Percentiles rank a stretch among this genome's conserved stretches.
phyloP scores from a whole-genome alignment of 2,888 invertebrate species.

The Bruchidius siliquastri region DNA sequence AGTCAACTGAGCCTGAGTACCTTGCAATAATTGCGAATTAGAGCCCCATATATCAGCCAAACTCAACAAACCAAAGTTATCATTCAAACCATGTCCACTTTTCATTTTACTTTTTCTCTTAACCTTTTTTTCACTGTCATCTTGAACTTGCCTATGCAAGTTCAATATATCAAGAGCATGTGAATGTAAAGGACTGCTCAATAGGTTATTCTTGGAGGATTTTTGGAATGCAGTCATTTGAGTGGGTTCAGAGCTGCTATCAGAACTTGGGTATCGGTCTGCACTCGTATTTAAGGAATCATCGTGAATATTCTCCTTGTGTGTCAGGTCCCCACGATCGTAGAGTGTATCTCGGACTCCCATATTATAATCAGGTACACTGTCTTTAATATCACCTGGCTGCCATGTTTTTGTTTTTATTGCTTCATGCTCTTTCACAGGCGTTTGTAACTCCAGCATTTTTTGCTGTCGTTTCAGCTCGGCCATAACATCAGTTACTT shows the following conservation, averaged over 20 bases:
- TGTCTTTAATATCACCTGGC: constrained; percentile 39
- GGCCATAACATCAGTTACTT: background rate
- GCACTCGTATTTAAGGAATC: background rate
- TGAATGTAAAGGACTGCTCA: constrained; percentile 26
- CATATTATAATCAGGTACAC: constrained; percentile 43
- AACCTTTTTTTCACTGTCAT: constrained; percentile 14
- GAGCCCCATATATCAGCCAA: constrained; percentile 62
- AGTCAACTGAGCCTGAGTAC: constrained; percentile 22
- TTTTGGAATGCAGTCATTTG: constrained; percentile 32
- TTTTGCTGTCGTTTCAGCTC: constrained; percentile 2
- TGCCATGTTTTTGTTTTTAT: constrained; percentile 29
- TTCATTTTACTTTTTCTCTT: constrained; percentile 16
- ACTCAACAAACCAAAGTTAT: constrained; percentile 39
- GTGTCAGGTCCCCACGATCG: constrained; percentile 1
- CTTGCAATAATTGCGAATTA: constrained; percentile 22
- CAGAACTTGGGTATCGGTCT: constrained; percentile 14
- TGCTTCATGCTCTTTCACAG: constrained; percentile 11
- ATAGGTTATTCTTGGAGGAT: constrained; percentile 11
- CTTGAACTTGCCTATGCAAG: constrained; percentile 30
- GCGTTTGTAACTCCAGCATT: constrained; percentile 20
- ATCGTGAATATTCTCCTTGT: background rate
- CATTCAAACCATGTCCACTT: constrained; percentile 17
- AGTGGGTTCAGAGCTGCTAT: constrained; percentile 32
- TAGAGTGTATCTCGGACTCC: constrained; percentile 36
- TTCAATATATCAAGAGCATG: constrained; percentile 32